A percentile compares a stretch with the other conserved stretches of the same genome.
phyloP scores from a whole-genome alignment of 2,113 vertebrate genomes.

The Burhinus bistriatus region DNA sequence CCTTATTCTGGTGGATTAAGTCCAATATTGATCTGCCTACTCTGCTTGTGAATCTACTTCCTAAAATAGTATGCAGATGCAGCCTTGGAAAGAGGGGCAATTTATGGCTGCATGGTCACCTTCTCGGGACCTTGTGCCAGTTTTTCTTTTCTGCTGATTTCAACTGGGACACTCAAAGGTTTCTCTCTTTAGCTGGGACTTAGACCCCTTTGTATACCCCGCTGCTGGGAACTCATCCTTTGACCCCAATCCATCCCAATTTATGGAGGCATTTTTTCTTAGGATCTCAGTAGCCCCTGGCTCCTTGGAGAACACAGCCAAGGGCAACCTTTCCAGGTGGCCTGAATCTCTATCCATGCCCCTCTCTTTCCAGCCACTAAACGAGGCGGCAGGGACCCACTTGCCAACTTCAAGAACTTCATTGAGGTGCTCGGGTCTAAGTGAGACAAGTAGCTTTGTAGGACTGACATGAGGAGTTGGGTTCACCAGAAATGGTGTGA shows the following conservation, averaged over 20 bases:
- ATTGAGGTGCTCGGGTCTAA: neutral
- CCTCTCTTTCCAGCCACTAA: neutral
- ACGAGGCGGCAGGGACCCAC: neutral
- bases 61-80: neutral
- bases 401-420: neutral
- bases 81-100: neutral
- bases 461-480: neutral
- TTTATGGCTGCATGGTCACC: neutral
- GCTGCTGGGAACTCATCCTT: neutral
- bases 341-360: neutral
- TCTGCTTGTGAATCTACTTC: neutral
- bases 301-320: neutral
- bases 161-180: neutral
- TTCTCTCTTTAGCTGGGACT: neutral
- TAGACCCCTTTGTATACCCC: neutral
- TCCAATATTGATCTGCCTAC: neutral
- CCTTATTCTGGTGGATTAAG: neutral
- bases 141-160: neutral
- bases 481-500: neutral
- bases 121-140: neutral
- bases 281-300: neutral
- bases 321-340: neutral
- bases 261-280: neutral
- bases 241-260: neutral
- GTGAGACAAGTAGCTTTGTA: neutral